A percentile compares a stretch with the other conserved stretches of the same genome.
Conservation (phyloP, 2,888 invertebrate species). For the Melolontha melolontha region DNA sequence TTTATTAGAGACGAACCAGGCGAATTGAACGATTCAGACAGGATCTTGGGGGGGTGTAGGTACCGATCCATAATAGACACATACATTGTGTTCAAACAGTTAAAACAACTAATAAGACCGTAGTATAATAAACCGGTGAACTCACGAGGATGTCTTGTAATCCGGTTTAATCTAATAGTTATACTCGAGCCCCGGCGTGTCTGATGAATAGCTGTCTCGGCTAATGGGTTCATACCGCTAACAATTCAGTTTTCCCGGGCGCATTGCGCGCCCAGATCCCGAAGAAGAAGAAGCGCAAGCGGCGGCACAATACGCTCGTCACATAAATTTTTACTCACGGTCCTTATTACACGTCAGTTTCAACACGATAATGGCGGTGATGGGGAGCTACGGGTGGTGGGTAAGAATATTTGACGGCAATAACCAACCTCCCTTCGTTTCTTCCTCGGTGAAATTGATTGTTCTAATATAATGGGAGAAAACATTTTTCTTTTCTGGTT, state of each 20-base stretch:
- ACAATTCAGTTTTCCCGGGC: constrained; percentile 45
- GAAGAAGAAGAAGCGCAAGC: not conserved
- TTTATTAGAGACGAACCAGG: constrained; percentile 13
- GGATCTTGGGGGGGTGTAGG: not conserved
- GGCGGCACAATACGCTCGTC: constrained; percentile 39
- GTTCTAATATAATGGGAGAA: constrained; percentile 26
- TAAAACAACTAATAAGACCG: constrained; percentile 26
- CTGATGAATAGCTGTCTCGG: constrained; percentile 49
- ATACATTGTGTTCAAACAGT: constrained; percentile 6
- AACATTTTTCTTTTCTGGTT: constrained; percentile 22
- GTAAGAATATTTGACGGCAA: constrained; percentile 21
- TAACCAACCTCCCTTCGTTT: constrained; percentile 14
- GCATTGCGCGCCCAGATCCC: not conserved
- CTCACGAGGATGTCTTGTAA: constrained; percentile 15
- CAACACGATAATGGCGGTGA: constrained; percentile 15
- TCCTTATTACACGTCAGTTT: constrained; percentile 41
- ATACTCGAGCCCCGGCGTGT: constrained; percentile 19
- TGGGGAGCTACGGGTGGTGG: constrained; percentile 1
- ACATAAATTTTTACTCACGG: constrained; percentile 41
- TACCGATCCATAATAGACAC: constrained; percentile 17
- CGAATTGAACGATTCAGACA: constrained; percentile 1
- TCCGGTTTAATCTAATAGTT: constrained; percentile 38
- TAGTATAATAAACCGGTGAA: constrained; percentile 24
- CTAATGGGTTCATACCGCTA: constrained; percentile 50
- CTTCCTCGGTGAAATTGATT: constrained; percentile 23